These are phyloP conservation scores for Biston betularia DNA, from an alignment of 2,888 invertebrate genomes.

Conservation along the genomic window DNA sequence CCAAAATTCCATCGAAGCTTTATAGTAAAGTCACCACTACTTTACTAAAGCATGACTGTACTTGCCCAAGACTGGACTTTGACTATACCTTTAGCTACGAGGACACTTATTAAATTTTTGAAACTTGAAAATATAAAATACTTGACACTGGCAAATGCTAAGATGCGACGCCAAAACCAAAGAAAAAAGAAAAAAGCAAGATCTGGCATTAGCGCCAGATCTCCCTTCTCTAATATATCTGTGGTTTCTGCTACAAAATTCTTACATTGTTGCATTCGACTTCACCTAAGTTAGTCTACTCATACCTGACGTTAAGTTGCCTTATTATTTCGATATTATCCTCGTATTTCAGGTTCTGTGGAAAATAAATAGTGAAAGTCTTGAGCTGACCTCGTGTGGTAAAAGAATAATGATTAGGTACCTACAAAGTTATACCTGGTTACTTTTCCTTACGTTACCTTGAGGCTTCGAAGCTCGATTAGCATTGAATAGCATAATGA, in stretches of 20 bases:
- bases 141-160: no score
- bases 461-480: constrained; percentile 1
- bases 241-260: constrained; percentile 10
- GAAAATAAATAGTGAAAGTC: constrained; percentile 15
- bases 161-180: no score
- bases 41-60: no score
- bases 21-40: no score
- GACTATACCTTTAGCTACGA: no score
- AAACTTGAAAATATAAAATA: no score
- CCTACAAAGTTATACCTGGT: not conserved
- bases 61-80: no score
- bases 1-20: no score
- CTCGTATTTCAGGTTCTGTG: constrained; percentile 13
- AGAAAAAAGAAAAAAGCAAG: no score
- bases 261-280: constrained; percentile 22
- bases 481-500: not conserved
- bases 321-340: constrained; percentile 5
- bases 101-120: no score
- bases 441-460: not conserved
- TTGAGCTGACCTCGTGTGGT: constrained; percentile 11
- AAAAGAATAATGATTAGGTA: constrained; percentile 11
- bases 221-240: no score
- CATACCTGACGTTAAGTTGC: constrained; percentile 1
- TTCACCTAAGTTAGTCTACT: constrained; percentile 12
- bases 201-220: no score